A percentile compares a stretch with the other conserved stretches of the same genome.
These are phyloP conservation scores for Etia nguti DNA, from an alignment of 2,113 vertebrate species.

Conservation along the genomic window DNA sequence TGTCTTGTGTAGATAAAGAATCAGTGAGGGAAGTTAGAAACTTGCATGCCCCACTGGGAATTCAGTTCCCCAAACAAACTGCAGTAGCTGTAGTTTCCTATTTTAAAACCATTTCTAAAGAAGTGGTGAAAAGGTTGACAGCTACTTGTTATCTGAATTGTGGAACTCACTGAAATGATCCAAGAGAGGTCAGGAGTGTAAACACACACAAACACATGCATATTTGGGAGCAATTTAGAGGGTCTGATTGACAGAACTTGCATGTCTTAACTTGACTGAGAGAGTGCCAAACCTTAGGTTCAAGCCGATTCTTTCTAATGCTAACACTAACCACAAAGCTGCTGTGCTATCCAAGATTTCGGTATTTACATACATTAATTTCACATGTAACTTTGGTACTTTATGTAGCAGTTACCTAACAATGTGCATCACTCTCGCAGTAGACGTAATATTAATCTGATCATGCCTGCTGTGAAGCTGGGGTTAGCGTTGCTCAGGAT, in stretches of 20 bases:
- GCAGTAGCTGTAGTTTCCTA: not conserved
- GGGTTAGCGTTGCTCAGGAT: conserved; percentile 28
- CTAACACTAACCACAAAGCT: not conserved
- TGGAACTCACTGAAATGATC: not conserved
- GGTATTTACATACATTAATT: not conserved
- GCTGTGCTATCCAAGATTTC: not conserved
- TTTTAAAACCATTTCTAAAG: not conserved
- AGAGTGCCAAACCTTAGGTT: not conserved
- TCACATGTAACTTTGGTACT: not conserved
- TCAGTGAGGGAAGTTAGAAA: not conserved
- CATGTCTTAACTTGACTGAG: not conserved
- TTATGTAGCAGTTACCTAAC: not conserved
- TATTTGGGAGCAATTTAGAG: conserved; percentile 19
- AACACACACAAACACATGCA: not conserved
- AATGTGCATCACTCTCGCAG: not conserved
- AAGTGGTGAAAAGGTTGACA: not conserved
- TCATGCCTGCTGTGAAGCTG: conserved; percentile 7
- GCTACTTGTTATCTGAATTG: not conserved
- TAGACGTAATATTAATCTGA: conserved; percentile 32
- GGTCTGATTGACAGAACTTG: conserved; percentile 22
- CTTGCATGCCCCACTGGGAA: not conserved
- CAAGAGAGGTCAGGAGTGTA: not conserved
- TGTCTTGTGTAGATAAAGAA: not conserved
- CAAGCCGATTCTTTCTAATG: not conserved
- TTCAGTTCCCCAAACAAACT: not conserved